Evolutionary conservation across 2,888 invertebrate genomes (phyloP), one percentile per base, ranked within the genome.

Genomic region (Latrodectus elegans): DNA sequence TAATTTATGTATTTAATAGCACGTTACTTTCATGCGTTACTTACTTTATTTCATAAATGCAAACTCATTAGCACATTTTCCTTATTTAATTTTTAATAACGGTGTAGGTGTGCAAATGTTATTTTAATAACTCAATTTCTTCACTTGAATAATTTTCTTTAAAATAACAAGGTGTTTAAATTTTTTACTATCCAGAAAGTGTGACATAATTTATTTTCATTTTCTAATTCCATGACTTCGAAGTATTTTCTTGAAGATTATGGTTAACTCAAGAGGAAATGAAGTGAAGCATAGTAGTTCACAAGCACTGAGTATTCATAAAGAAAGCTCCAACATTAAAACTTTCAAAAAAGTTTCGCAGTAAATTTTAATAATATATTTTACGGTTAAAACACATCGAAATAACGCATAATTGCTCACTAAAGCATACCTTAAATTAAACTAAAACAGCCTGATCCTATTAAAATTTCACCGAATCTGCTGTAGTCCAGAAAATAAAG

Each of bases 321-420:
- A 15, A 55, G 15, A 11, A 60, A 60, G 60, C 60, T 60, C 12
- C n/a, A 60, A 60, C 10, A 60, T 15, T 22, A 15, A 15, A 60
- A 60, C 60, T 60, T 60, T 12, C 12, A n/a, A 60, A 60, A 11
- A 60, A 60, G 6, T 60, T 60, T 70, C 38, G 26, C 8, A 38
- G 49, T 70, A 70, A 38, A 70, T 38, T 49, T 70, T 70, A 38
- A n/a, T 70, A 22, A 26, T 14, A 49, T n/a, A 70, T 70, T 70
- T 70, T 12, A 26, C 26, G 38, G 38, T 14, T 49, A 70, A 70
- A 70, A 70, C 26, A 70, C 26, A 22, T 10, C 38, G 8, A 10
- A 15, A n/a, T 9, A 70, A 49, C 26, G 49, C 8, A 49, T 49
- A 49, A 49, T 49, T n/a, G 14, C 60, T n/a, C 60, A n/a, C 60